phyloP scores from a whole-genome alignment of 1,140 invertebrate genomes.

The Aphaenogaster rudis region DNA sequence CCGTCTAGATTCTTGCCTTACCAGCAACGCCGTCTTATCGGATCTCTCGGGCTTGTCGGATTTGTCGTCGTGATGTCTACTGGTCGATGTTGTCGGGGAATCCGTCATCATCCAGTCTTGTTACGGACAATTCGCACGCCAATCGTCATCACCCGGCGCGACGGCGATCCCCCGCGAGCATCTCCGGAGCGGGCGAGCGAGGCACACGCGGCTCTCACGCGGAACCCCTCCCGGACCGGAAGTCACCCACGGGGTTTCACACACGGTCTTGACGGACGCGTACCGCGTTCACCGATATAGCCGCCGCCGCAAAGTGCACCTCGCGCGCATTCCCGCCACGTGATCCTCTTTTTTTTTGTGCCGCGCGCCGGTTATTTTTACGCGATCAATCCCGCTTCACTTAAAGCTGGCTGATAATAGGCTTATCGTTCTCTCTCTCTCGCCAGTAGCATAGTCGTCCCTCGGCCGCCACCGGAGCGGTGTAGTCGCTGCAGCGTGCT shows the following conservation, averaged over 20 bases:
- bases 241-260: background rate
- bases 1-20: slow-evolving; percentile 67
- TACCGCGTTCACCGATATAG: background rate
- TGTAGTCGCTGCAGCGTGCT: slow-evolving; percentile 15
- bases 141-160: slow-evolving; percentile 69
- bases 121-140: slow-evolving; percentile 59
- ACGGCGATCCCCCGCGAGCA: slow-evolving; percentile 52
- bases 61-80: slow-evolving; percentile 80
- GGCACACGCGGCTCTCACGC: background rate
- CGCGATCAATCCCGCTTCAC: slow-evolving; percentile 52
- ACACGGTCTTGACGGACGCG: background rate
- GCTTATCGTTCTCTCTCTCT: slow-evolving; percentile 44
- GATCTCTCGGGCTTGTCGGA: slow-evolving; percentile 76
- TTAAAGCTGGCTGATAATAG: slow-evolving; percentile 53
- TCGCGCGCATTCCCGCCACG: slow-evolving; percentile 51
- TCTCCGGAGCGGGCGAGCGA: background rate
- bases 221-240: background rate
- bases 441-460: slow-evolving; percentile 37
- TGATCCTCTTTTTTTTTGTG: slow-evolving; percentile 36
- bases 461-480: slow-evolving; percentile 34
- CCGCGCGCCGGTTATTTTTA: slow-evolving; percentile 50
- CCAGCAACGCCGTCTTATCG: slow-evolving; percentile 77
- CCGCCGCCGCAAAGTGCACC: slow-evolving; percentile 33
- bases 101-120: slow-evolving; percentile 83
- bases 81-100: slow-evolving; percentile 80